Percentiles rank a stretch among this genome's conserved stretches.
Evolutionary conservation across 2,888 invertebrate species (phyloP).

Genomic region (Rhimphoctona megacephalus): DNA sequence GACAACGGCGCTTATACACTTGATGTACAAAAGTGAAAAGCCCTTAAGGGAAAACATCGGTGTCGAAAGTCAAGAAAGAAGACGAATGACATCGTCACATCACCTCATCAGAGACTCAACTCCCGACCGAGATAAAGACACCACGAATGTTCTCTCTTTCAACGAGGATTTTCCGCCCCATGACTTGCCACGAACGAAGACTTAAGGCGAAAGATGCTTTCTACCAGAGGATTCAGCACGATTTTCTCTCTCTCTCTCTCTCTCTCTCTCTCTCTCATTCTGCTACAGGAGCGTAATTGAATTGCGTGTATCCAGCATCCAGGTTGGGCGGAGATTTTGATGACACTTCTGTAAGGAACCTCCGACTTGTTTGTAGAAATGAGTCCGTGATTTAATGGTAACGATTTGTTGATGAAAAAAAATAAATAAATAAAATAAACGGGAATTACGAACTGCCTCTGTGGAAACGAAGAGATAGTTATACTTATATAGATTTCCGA

Average conservation of each 20-base stretch:
- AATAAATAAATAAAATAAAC: conserved; percentile 20
- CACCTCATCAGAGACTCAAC: conserved; percentile 2
- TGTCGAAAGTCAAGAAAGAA: conserved; percentile 25
- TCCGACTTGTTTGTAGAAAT: conserved; percentile 13
- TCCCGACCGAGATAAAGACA: not conserved
- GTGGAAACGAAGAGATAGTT: not conserved
- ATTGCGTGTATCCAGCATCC: conserved; percentile 58
- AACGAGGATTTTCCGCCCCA: conserved; percentile 24
- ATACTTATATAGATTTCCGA: not conserved
- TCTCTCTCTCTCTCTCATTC: conserved; percentile 28
- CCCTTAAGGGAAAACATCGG: conserved; percentile 17
- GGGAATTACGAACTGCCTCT: not conserved
- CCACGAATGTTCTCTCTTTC: not conserved
- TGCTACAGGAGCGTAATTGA: conserved; percentile 47
- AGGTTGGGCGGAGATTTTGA: conserved; percentile 25
- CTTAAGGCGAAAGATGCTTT: not conserved
- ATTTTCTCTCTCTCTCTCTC: conserved; percentile 1
- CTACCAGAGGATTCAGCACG: conserved; percentile 17
- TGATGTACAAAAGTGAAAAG: conserved; percentile 5
- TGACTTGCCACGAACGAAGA: conserved; percentile 27
- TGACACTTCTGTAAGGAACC: conserved; percentile 24
- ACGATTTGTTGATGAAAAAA: conserved; percentile 3
- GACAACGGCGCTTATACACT: conserved; percentile 29
- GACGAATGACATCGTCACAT: conserved; percentile 19
- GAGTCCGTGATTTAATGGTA: conserved; percentile 18